phyloP scores from a whole-genome alignment of 2,888 invertebrate species.

The Drosophila merina region DNA sequence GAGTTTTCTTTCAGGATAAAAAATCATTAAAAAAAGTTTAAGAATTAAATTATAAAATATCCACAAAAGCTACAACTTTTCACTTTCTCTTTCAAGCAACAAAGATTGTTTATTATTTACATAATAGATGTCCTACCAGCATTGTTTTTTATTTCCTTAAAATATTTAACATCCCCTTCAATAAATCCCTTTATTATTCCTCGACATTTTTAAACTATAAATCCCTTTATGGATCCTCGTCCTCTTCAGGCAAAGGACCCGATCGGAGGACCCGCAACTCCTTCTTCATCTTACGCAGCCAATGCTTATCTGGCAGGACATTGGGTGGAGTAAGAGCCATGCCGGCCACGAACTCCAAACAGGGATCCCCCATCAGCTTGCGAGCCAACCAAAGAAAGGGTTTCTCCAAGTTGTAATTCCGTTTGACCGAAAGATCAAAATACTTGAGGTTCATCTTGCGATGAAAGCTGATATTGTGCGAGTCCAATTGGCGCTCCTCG shows the following conservation, averaged over 20 bases:
- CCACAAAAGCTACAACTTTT: too few species aligned
- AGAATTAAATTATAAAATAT: too few species aligned
- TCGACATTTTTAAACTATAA: too few species aligned
- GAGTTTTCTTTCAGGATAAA: not conserved
- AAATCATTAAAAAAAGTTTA: not conserved
- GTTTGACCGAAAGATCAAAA: conserved; percentile 99
- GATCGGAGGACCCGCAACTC: conserved; percentile 98
- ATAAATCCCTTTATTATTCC: too few species aligned
- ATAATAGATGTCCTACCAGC: too few species aligned
- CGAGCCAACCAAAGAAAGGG: conserved; percentile 99
- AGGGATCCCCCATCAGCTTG: conserved; percentile 99
- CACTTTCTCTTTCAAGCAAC: too few species aligned
- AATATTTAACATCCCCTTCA: too few species aligned
- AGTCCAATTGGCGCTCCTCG: conserved; percentile 99
- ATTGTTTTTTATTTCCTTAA: too few species aligned
- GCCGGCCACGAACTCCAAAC: conserved; percentile 99
- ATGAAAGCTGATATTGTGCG: conserved; percentile 99
- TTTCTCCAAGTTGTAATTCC: conserved; percentile 99
- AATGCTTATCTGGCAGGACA: conserved; percentile 98
- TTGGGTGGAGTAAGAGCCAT: conserved; percentile 99
- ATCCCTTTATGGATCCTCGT: conserved; percentile 88
- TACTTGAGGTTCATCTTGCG: conserved; percentile 99
- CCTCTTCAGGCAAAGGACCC: conserved; percentile 98
- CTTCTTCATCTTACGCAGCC: conserved; percentile 92
- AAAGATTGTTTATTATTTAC: too few species aligned